These are phyloP conservation scores for Hyles vespertilio DNA, from an alignment of 1,140 invertebrate genomes.

Conservation along the genomic window DNA sequence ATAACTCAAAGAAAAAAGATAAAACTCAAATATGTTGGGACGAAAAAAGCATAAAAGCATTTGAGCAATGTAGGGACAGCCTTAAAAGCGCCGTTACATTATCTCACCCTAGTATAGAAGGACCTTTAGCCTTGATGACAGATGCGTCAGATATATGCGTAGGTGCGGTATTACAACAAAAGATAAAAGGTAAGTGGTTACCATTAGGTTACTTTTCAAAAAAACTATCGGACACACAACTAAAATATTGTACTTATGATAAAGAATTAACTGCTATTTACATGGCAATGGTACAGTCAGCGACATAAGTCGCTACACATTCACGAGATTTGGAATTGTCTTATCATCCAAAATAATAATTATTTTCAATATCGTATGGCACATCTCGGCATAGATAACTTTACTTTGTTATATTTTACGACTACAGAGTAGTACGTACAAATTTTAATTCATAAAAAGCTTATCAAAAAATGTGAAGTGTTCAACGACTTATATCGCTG, in stretches of 20 bases:
- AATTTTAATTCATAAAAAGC: too few relatives aligned
- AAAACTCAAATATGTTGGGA: slow-evolving; percentile 35
- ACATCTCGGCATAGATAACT: too few relatives aligned
- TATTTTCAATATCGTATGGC: too few relatives aligned
- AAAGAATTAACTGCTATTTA: slow-evolving; percentile 7
- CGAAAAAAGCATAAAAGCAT: slow-evolving; percentile 19
- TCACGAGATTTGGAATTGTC: too few relatives aligned
- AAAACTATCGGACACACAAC: not conserved
- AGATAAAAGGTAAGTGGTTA: slow-evolving; percentile 3
- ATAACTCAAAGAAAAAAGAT: slow-evolving; percentile 33
- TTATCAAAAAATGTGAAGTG: too few relatives aligned
- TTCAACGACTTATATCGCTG: too few relatives aligned
- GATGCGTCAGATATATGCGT: slow-evolving; percentile 23
- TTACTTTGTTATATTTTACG: too few relatives aligned
- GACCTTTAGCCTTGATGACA: slow-evolving; percentile 12
- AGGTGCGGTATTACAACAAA: slow-evolving; percentile 12
- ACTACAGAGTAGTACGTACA: too few relatives aligned
- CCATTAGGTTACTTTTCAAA: slow-evolving; percentile 16
- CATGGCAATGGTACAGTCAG: not conserved
- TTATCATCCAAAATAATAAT: too few relatives aligned
- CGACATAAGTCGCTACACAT: too few relatives aligned
- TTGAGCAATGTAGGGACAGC: slow-evolving; percentile 37
- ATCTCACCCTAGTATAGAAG: not conserved
- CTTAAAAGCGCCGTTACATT: slow-evolving; percentile 2
- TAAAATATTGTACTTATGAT: slow-evolving; percentile 11